phyloP scores from a whole-genome alignment of 2,113 vertebrate species.

The Poeciliopsis occidentalis region DNA sequence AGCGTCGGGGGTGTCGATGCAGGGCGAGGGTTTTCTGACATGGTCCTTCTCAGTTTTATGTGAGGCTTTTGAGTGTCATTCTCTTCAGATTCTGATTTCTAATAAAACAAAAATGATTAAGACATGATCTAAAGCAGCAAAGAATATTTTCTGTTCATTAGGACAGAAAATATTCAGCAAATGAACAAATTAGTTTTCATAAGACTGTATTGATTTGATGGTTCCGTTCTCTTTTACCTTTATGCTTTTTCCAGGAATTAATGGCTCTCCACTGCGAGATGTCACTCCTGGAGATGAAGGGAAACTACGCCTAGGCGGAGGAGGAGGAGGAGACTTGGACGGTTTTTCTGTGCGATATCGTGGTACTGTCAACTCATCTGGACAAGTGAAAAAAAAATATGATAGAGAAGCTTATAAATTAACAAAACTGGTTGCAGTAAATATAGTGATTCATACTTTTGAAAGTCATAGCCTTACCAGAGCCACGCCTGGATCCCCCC shows the following conservation, averaged over 20 bases:
- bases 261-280: constrained; percentile 91
- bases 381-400: constrained; percentile 5
- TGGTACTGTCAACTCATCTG: constrained; percentile 92
- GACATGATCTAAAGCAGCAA: neutral
- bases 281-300: constrained; percentile 92
- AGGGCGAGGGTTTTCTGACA: constrained; percentile 92
- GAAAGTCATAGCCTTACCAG: constrained; percentile 77
- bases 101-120: constrained; percentile 1
- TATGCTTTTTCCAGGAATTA: constrained; percentile 89
- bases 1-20: constrained; percentile 92
- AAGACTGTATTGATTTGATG: neutral
- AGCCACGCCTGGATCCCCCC: constrained; percentile 87
- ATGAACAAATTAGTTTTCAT: neutral
- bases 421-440: neutral
- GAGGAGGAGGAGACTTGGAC: constrained; percentile 94
- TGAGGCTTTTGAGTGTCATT: constrained; percentile 90
- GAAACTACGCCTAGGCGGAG: constrained; percentile 93
- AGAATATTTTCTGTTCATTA: neutral
- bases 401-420: neutral
- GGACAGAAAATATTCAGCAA: neutral
- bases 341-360: constrained; percentile 96
- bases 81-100: constrained; percentile 94
- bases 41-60: constrained; percentile 88
- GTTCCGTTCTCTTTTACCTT: constrained; percentile 64
- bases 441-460: neutral